These are phyloP conservation scores for Leptinotarsa peninsularis DNA, from an alignment of 2,888 invertebrate genomes.

Conservation along the genomic window DNA sequence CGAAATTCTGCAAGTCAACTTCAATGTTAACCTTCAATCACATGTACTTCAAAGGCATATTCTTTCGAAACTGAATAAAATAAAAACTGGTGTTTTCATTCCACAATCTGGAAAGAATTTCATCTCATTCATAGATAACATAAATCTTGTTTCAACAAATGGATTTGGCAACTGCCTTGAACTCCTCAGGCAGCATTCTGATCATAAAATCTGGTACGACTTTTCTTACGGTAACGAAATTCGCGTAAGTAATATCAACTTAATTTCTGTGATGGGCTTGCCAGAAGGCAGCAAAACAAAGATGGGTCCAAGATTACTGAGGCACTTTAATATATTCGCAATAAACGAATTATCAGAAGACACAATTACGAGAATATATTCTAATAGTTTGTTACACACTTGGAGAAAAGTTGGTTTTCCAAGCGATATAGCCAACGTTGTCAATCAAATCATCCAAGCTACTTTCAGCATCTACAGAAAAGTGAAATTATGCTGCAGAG, in stretches of 20 bases:
- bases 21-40: conserved; percentile 68
- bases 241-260: conserved; percentile 69
- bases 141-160: conserved; percentile 71
- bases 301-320: conserved; percentile 70
- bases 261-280: conserved; percentile 71
- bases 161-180: conserved; percentile 71
- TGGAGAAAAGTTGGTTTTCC: conserved; percentile 70
- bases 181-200: conserved; percentile 73
- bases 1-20: conserved; percentile 70
- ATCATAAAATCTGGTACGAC: conserved; percentile 74
- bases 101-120: conserved; percentile 70
- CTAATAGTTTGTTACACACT: conserved; percentile 70
- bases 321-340: conserved; percentile 73
- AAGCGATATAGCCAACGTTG: conserved; percentile 67
- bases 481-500: conserved; percentile 67
- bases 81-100: conserved; percentile 70
- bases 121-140: conserved; percentile 76
- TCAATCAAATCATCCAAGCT: conserved; percentile 70
- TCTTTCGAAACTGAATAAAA: conserved; percentile 68
- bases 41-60: conserved; percentile 69
- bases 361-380: conserved; percentile 73
- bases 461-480: conserved; percentile 72
- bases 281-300: conserved; percentile 67
- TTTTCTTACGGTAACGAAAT: conserved; percentile 69
- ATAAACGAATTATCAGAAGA: conserved; percentile 72